Conservation (phyloP, 2,888 invertebrate genomes). For the Drosophila mimica region DNA sequence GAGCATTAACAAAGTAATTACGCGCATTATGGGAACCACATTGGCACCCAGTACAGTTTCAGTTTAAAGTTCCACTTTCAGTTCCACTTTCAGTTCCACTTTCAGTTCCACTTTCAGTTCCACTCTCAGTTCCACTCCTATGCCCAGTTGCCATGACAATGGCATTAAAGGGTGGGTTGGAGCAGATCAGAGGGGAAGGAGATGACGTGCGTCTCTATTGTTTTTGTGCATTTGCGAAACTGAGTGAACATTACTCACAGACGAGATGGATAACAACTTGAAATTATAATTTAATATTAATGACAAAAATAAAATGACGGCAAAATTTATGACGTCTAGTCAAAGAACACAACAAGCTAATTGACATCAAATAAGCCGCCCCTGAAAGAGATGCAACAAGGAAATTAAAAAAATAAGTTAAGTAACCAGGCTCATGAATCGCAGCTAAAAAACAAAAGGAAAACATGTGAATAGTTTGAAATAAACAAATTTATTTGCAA, state of each 20-base stretch:
- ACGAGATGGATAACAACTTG: constrained; percentile 16
- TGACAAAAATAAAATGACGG: neutral
- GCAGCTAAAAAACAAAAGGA: too few species aligned
- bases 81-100: constrained; percentile 11
- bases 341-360: neutral
- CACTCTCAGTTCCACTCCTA: constrained; percentile 13
- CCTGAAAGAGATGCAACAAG: neutral
- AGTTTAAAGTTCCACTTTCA: constrained; percentile 17
- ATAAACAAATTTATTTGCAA: too few species aligned
- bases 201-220: constrained; percentile 16
- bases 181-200: neutral
- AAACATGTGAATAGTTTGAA: too few species aligned
- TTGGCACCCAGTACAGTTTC: constrained; percentile 22
- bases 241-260: constrained; percentile 27
- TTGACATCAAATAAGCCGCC: neutral
- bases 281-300: constrained; percentile 17
- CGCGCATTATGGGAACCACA: constrained; percentile 70
- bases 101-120: too few species aligned
- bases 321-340: constrained; percentile 1
- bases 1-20: constrained; percentile 78
- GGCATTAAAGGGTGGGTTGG: neutral
- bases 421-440: too few species aligned
- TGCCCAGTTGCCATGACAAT: constrained; percentile 28
- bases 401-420: neutral
- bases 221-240: constrained; percentile 38